A percentile compares a stretch with the other conserved stretches of the same genome.
Conservation (phyloP, 1,140 invertebrate genomes). For the Leptinotarsa undecemlineata region DNA sequence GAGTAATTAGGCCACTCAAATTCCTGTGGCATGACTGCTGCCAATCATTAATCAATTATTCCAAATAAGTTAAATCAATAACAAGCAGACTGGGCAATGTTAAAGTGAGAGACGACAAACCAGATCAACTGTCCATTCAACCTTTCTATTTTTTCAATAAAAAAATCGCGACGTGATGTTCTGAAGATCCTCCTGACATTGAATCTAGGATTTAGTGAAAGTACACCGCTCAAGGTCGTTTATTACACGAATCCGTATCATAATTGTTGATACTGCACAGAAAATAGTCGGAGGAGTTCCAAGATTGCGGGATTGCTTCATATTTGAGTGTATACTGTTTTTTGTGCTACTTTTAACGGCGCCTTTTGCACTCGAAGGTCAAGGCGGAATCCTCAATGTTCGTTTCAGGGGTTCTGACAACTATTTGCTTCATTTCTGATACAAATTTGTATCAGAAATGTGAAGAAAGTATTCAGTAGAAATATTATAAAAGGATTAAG, state of each 20-base stretch:
- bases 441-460: too few relatives aligned
- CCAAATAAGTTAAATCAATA: background rate
- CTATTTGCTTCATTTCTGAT: too few relatives aligned
- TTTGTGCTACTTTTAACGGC: too few relatives aligned
- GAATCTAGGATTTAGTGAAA: background rate
- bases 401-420: too few relatives aligned
- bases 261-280: background rate
- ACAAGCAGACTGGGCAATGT: background rate
- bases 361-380: too few relatives aligned
- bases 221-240: background rate
- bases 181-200: constrained; percentile 5
- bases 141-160: background rate
- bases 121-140: background rate
- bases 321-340: too few relatives aligned
- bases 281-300: too few relatives aligned
- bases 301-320: too few relatives aligned
- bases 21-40: background rate
- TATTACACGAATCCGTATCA: constrained; percentile 8
- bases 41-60: constrained; percentile 1
- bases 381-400: too few relatives aligned
- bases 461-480: too few relatives aligned
- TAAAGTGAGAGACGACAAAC: background rate
- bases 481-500: too few relatives aligned
- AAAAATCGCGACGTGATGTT: background rate
- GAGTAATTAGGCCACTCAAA: background rate